Evolutionary conservation across 2,113 vertebrate genomes (phyloP).

Genomic region (Ageneiosus marmoratus): DNA sequence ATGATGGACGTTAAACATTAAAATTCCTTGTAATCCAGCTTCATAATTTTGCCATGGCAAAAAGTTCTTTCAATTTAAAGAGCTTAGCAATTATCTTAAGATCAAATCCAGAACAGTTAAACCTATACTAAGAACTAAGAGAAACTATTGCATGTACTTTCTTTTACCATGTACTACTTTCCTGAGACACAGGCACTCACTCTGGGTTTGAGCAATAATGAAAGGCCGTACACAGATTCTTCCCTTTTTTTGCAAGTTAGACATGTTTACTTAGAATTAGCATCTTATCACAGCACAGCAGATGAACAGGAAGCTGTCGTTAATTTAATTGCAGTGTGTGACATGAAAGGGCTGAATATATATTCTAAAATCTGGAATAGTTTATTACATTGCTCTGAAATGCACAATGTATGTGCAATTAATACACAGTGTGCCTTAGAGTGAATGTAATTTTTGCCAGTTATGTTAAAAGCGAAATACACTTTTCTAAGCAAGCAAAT

Average conservation of each 20-base stretch:
- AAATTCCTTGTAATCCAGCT: not conserved
- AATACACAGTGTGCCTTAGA: not conserved
- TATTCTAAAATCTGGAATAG: not conserved
- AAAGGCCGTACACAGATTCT: not conserved
- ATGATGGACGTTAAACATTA: not conserved
- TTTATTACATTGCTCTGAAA: not conserved
- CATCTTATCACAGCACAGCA: not conserved
- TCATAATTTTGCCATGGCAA: not conserved
- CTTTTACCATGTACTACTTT: not conserved
- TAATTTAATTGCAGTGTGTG: not conserved
- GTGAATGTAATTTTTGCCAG: not conserved
- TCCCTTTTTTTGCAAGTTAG: conserved; percentile 4
- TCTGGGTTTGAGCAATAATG: not conserved
- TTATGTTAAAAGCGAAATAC: not conserved
- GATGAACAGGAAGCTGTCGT: not conserved
- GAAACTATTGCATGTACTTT: not conserved
- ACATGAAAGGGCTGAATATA: not conserved
- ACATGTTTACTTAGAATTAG: not conserved
- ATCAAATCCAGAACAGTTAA: not conserved
- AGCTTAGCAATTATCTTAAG: not conserved
- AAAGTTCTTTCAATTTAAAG: not conserved
- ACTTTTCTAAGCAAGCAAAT: not conserved
- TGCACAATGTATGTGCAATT: too few relatives aligned
- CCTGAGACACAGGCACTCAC: not conserved
- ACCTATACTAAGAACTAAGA: not conserved